These are phyloP conservation scores for Pontoporia blainvillei DNA, from an alignment of 2,113 vertebrate species.

Conservation along the genomic window DNA sequence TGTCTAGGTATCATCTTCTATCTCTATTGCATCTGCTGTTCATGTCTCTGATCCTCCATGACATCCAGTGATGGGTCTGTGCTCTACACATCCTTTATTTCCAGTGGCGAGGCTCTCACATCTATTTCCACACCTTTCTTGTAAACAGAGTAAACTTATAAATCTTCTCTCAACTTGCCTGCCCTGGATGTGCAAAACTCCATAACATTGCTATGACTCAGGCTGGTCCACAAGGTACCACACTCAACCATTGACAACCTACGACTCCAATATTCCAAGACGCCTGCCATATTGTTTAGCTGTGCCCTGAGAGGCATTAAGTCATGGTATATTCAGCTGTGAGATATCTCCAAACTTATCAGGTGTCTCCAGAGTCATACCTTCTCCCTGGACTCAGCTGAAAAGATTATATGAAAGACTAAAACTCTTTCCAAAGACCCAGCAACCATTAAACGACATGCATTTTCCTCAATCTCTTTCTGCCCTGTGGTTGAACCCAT, in stretches of 20 bases:
- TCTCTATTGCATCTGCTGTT: neutral
- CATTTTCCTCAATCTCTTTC: neutral
- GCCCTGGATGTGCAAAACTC: neutral
- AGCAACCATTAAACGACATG: neutral
- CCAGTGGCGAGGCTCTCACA: neutral
- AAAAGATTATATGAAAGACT: neutral
- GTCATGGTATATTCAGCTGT: neutral
- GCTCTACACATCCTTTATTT: neutral
- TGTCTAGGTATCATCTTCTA: neutral
- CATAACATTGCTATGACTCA: neutral
- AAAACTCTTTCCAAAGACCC: neutral
- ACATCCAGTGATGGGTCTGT: neutral
- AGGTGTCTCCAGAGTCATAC: neutral
- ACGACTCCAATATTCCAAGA: neutral
- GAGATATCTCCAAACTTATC: neutral
- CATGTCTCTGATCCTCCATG: neutral
- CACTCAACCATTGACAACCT: neutral
- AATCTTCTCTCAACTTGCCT: neutral
- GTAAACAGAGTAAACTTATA: neutral
- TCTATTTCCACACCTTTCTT: neutral
- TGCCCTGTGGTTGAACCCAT: neutral
- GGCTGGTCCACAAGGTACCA: neutral
- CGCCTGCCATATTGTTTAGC: neutral
- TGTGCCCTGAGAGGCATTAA: neutral
- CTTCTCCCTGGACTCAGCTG: neutral